Percentiles rank a stretch among this genome's conserved stretches.
These are phyloP conservation scores for Premnoplex brunnescens DNA, from an alignment of 2,797 vertebrate genomes.

Conservation along the genomic window DNA sequence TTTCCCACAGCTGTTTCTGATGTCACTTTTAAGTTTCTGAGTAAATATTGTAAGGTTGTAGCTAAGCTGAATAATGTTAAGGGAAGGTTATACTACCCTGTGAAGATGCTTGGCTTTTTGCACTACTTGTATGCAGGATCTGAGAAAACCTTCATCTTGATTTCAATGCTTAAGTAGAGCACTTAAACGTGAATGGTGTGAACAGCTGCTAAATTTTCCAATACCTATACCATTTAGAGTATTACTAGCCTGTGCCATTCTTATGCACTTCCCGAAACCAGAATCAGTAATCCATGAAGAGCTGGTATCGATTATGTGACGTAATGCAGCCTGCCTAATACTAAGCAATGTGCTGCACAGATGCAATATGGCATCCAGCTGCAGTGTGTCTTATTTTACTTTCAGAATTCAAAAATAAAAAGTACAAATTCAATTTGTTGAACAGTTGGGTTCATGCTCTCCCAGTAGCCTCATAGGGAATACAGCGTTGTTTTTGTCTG, in stretches of 20 bases:
- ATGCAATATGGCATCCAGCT: neutral
- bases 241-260: neutral
- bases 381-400: neutral
- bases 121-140: neutral
- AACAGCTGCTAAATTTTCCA: neutral
- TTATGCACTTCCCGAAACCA: neutral
- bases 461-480: neutral
- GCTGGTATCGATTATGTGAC: neutral
- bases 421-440: neutral
- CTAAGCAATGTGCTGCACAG: conserved; percentile 24
- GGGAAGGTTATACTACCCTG: neutral
- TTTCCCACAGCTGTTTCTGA: conserved; percentile 21
- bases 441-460: neutral
- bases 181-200: neutral
- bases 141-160: neutral
- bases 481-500: neutral
- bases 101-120: neutral
- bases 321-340: conserved; percentile 24
- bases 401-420: neutral
- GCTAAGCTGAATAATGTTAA: neutral
- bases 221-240: neutral
- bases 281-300: neutral
- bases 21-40: neutral
- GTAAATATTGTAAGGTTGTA: neutral
- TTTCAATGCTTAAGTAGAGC: neutral